Evolutionary conservation across 2,888 invertebrate genomes (phyloP), one percentile per base, ranked within the genome.

Genomic region (Ectemnius continuus): DNA sequence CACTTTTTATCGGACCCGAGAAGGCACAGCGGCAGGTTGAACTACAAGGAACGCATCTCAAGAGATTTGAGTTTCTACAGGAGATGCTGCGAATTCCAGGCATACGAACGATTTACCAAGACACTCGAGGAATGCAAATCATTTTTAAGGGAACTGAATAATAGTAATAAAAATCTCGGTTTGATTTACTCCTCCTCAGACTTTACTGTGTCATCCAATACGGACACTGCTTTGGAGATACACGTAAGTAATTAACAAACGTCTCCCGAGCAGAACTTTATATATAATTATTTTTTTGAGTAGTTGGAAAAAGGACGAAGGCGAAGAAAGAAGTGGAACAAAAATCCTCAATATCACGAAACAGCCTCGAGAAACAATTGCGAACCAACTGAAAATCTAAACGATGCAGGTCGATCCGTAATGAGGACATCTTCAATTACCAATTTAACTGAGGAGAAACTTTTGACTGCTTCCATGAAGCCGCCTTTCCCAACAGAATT

Each of bases 41-140:
- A 45, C 3, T 26, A 46, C 8, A 66, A 52, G 46, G 1, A 8
- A n/a, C 18, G 11, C 4, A 52, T 52, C 16, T 11, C 16, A 4
- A 57, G 11, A 6, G 16, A 36, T 6, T 18, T 23, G 5, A 62
- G 13, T 4, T 11, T 26, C n/a, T 5, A 2, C 3, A 45, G 46
- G 20, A 23, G 14, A 0, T 16, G 57, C 5, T 58, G 23, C n/a
- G 8, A 18, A 8, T 13, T 23, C 0, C 14, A 14, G 6, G n/a
- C 63, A 5, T 84, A 75, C n/a, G 69, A 77, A 8, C 74, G 72
- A 23, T 77, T 78, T 20, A 45, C 68, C 26, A 75, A 62, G 36
- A 81, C 74, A 5, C 57, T 82, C 28, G 67, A 70, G 23, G 82
- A 83, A 18, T 85, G 82, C 57, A 79, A 80, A 63, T 78, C 57